Conservation (phyloP, 1,140 invertebrate species). For the Hylaeus anthracinus region DNA sequence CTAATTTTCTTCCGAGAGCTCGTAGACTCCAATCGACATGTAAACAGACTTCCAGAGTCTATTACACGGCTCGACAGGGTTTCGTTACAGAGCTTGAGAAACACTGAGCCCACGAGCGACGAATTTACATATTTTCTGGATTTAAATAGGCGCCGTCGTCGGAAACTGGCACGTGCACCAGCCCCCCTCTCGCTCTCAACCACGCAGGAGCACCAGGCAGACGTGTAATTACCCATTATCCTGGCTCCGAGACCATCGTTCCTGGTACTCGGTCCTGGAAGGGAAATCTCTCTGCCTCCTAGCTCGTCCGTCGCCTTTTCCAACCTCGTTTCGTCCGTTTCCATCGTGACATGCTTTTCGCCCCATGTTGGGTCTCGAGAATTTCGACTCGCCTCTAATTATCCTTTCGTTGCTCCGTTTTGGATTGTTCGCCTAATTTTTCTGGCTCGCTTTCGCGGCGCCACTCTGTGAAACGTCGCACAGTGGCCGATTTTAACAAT, state of each 20-base stretch:
- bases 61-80: too few species aligned
- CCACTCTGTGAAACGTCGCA: too few species aligned
- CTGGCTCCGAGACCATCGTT: slow-evolving; percentile 31
- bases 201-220: slow-evolving; percentile 23
- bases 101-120: slow-evolving; percentile 40
- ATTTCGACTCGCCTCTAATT: slow-evolving; percentile 16
- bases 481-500: too few species aligned
- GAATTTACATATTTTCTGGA: slow-evolving; percentile 71
- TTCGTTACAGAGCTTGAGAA: too few species aligned
- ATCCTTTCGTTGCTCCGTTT: background rate
- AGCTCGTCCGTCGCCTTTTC: background rate
- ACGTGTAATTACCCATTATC: slow-evolving; percentile 60
- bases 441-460: too few species aligned
- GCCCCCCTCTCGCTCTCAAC: background rate
- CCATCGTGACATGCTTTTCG: background rate
- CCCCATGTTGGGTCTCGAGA: background rate
- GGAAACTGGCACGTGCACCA: slow-evolving; percentile 64
- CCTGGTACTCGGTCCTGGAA: background rate
- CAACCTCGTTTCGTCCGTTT: background rate
- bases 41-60: too few species aligned
- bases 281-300: slow-evolving; percentile 8
- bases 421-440: background rate
- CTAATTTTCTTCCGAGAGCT: too few species aligned
- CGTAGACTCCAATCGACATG: too few species aligned
- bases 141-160: slow-evolving; percentile 60